Evolutionary conservation across 2,797 vertebrate genomes (phyloP), one percentile per base, ranked within the genome.

Genomic region (Epinephelus awoara): DNA sequence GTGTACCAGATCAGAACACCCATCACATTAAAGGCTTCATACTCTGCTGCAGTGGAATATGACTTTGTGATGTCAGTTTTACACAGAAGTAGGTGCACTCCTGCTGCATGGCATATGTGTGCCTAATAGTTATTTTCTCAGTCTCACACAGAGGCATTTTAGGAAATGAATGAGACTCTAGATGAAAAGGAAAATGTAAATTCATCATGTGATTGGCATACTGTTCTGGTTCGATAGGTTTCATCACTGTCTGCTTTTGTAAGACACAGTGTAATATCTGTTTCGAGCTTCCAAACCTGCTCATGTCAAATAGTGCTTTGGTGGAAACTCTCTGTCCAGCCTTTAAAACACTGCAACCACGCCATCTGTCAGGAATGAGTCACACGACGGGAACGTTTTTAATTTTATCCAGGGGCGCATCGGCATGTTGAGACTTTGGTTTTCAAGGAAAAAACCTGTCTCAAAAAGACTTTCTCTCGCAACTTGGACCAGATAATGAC

Each of bases 351-450:
- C 57, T 15, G 9, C 10, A 54, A 38, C 47, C 3, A 29, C 25
- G 47, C 40, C 67, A 23, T 77, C 57, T 78, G 52, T 64, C 29
- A 72, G 51, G 14, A 74, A 29, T 83, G 85, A 83, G 19, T 86
- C 61, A 79, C 17, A 3, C 29, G 40, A 29, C 49, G 23, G 52
- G 56, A 34, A 54, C 40, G 12, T 9, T 50, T 23, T 23, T 23
- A 23, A 23, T 54, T 34, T 14, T 50, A 51, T 77, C 42, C 58
- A 49, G 21, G 34, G n/a, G 5, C 25, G 69, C 55, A 25, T 52
- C 57, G 15, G 12, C 25, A 64, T 34, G 19, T 52, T 25, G 34
- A 2, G 23, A 66, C 29, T 74, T 77, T 69, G 21, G 52, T 47
- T 79, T 79, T 82, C 25, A 49, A 12, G 7, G 23, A 66, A 12